Conservation (phyloP, 2,888 invertebrate genomes). For the Dynastes hyllus region DNA sequence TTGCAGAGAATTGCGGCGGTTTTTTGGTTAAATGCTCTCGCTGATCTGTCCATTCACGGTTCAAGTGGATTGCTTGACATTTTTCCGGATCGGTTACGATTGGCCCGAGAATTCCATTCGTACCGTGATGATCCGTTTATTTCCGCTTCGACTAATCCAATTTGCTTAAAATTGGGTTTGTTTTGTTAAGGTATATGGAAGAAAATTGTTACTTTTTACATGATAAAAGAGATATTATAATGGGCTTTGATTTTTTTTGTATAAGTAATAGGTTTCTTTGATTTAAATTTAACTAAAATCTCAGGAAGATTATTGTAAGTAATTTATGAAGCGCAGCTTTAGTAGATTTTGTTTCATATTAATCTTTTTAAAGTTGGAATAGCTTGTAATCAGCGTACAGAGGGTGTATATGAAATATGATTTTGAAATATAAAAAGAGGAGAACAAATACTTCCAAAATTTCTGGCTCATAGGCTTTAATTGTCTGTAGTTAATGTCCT, state of each 20-base stretch:
- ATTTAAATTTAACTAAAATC: background rate
- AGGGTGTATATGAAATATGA: too few species aligned
- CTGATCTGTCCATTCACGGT: conserved; percentile 52
- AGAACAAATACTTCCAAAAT: too few species aligned
- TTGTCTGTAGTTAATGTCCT: too few species aligned
- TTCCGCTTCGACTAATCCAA: conserved; percentile 30
- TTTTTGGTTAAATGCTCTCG: conserved; percentile 56
- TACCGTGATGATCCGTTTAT: conserved; percentile 10
- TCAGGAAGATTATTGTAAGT: too few species aligned
- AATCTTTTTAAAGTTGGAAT: too few species aligned
- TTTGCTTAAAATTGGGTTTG: conserved; percentile 17
- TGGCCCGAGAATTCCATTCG: conserved; percentile 45
- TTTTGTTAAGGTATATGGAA: conserved; percentile 4
- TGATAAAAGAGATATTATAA: background rate
- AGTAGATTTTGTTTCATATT: too few species aligned
- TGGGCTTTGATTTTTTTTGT: background rate
- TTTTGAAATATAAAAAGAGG: too few species aligned
- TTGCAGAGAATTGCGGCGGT: conserved; percentile 54
- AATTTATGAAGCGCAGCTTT: too few species aligned
- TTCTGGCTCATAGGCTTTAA: too few species aligned
- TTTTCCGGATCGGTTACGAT: conserved; percentile 55
- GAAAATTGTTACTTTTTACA: background rate
- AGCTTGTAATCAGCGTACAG: too few species aligned
- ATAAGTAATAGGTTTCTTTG: too few species aligned
- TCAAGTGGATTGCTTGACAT: conserved; percentile 61